phyloP scores from a whole-genome alignment of 2,888 invertebrate species.

The Lobophora halterata region DNA sequence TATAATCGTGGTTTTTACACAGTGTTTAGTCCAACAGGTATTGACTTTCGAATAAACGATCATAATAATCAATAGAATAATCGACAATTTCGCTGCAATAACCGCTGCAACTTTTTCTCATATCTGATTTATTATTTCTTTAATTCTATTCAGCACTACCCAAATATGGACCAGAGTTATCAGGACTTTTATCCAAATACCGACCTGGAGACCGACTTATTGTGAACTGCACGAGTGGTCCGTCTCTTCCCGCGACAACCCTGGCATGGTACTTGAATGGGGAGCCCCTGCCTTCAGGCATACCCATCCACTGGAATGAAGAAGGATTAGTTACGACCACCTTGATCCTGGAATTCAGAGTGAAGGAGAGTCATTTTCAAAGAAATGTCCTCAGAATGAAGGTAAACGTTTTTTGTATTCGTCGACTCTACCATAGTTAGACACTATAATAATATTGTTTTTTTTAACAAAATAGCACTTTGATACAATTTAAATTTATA shows the following conservation, averaged over 20 bases:
- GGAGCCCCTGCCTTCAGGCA: constrained; percentile 79
- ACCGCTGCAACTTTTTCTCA: too few species aligned
- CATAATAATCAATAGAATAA: too few species aligned
- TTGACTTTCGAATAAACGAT: too few species aligned
- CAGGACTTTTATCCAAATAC: constrained; percentile 86
- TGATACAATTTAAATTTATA: too few species aligned
- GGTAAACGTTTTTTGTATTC: constrained; percentile 57
- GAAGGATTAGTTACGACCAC: constrained; percentile 84
- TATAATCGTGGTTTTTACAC: too few species aligned
- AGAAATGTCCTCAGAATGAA: constrained; percentile 89
- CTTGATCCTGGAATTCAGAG: constrained; percentile 85
- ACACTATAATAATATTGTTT: too few species aligned
- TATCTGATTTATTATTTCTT: not conserved
- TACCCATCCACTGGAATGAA: constrained; percentile 57
- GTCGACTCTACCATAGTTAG: too few species aligned
- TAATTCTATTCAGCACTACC: constrained; percentile 82
- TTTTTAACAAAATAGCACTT: too few species aligned
- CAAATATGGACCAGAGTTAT: constrained; percentile 86
- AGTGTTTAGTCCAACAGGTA: too few species aligned
- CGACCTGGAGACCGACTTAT: constrained; percentile 86
- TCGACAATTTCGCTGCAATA: too few species aligned
- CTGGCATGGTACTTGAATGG: constrained; percentile 92
- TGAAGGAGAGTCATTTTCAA: constrained; percentile 86
- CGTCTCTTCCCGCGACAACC: constrained; percentile 87
- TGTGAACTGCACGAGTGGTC: constrained; percentile 88